These are phyloP conservation scores for Pyrochroa serraticornis DNA, from an alignment of 2,888 invertebrate species.

Conservation along the genomic window DNA sequence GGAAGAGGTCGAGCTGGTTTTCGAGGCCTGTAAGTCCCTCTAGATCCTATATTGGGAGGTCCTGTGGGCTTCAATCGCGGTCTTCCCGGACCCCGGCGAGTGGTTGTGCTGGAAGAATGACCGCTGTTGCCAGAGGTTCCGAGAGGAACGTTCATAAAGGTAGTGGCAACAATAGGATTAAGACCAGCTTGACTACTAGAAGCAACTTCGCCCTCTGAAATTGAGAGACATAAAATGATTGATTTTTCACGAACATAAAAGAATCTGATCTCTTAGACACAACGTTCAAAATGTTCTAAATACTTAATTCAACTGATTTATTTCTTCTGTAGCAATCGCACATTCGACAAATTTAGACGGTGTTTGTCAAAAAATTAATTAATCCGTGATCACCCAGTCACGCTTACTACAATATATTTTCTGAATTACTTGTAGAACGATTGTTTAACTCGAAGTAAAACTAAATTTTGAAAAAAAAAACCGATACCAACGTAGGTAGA, in stretches of 20 bases:
- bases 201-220: slow-evolving; percentile 20
- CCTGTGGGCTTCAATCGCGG: slow-evolving; percentile 71
- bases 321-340: neutral
- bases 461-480: too few species aligned
- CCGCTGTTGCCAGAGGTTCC: slow-evolving; percentile 12
- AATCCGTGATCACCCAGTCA: neutral
- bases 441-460: too few species aligned
- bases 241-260: too few species aligned
- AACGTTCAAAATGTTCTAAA: too few species aligned
- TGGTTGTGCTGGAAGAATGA: slow-evolving; percentile 42
- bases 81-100: slow-evolving; percentile 71
- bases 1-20: slow-evolving; percentile 62
- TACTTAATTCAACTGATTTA: too few species aligned
- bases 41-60: slow-evolving; percentile 68
- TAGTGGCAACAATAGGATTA: slow-evolving; percentile 36
- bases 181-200: slow-evolving; percentile 20
- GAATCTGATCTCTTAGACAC: too few species aligned
- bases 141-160: slow-evolving; percentile 33
- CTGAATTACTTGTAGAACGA: too few species aligned
- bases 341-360: too few species aligned
- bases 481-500: too few species aligned
- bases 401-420: too few species aligned
- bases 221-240: too few species aligned
- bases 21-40: slow-evolving; percentile 64
- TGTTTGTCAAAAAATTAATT: neutral